phyloP scores from a whole-genome alignment of 2,888 invertebrate genomes.

The Pherbina coryleti region DNA sequence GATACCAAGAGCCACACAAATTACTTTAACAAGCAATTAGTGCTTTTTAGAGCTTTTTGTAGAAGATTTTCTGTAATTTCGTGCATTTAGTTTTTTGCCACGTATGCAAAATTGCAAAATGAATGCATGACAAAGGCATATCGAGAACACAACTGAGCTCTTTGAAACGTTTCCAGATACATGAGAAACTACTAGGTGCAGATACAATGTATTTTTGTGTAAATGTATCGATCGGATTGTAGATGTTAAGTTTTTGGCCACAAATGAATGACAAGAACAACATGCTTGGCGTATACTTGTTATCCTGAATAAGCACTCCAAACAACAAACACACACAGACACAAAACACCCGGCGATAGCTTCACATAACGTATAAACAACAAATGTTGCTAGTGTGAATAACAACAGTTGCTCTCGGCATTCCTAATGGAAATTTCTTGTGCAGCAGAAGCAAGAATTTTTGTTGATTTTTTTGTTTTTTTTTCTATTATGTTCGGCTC shows the following conservation, averaged over 20 bases:
- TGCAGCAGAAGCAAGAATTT: background rate
- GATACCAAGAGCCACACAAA: background rate
- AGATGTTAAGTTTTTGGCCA: too few relatives aligned
- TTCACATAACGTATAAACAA: background rate
- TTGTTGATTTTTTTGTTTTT: background rate
- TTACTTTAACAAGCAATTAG: constrained; percentile 4
- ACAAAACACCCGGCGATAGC: background rate
- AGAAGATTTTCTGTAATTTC: too few relatives aligned
- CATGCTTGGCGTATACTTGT: too few relatives aligned
- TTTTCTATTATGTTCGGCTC: background rate
- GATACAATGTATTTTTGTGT: too few relatives aligned
- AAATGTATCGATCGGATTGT: too few relatives aligned
- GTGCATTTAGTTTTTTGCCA: too few relatives aligned
- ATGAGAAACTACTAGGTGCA: background rate
- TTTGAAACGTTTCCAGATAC: background rate
- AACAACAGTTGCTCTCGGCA: constrained; percentile 1
- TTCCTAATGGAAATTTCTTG: constrained; percentile 11
- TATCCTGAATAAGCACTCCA: background rate
- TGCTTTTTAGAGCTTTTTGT: background rate
- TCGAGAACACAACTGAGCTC: too few relatives aligned
- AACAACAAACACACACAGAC: background rate
- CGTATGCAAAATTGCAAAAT: too few relatives aligned
- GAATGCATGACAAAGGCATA: too few relatives aligned
- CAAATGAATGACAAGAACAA: too few relatives aligned
- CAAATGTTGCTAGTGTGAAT: background rate